Base-by-base conservation (phyloP, 2,113 vertebrate species). In the Toxotes chatareus region DNA sequence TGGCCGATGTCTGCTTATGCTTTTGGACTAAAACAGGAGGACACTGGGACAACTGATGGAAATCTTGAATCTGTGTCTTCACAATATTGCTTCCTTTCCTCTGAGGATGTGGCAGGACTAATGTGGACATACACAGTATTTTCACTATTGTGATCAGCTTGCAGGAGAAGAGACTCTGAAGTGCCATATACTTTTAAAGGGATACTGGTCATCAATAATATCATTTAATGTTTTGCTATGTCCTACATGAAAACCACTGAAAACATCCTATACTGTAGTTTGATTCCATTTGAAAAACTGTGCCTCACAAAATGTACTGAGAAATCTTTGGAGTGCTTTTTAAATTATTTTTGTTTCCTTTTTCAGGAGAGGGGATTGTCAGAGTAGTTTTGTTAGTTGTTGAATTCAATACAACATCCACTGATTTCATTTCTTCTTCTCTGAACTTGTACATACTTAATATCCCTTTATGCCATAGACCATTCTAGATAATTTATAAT, bases 401-500 rank as follows among this genome's bases (percentile, higher is more conserved):
- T 79, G 53, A 91, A 80, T 76, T 87, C 68, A 83, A 88, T 80
- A 78, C 86, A 89, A 67, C 87, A 86, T 51, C 36, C 78, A 83
- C 61, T 80, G 73, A 93, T 91, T 76, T 73, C 80, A 76, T 86
- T 85, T 84, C 76, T 68, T 64, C 47, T 78, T 88, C 73, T 92
- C 83, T 88, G 71, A 90, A 90, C 81, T 53, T 94, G 91, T 95
- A 93, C 80, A 90, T 93, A 94, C 84, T 88, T 90, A 90, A 91
- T 93, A 94, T 91, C 84, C 76, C 83, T 88, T 92, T 85, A 91
- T 83, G 74, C 83, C 82, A 86, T 92, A 86, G 88, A 88, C 70
- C 90, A 90, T 88, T 81, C 53, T 92, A 91, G 89, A 89, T 95
- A 93, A 95, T 94, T 96, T 95, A 95, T 93, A 91, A 92, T 91